Conservation (phyloP, 92 coral and sea anemone species). For the Heliopora coerulea region DNA sequence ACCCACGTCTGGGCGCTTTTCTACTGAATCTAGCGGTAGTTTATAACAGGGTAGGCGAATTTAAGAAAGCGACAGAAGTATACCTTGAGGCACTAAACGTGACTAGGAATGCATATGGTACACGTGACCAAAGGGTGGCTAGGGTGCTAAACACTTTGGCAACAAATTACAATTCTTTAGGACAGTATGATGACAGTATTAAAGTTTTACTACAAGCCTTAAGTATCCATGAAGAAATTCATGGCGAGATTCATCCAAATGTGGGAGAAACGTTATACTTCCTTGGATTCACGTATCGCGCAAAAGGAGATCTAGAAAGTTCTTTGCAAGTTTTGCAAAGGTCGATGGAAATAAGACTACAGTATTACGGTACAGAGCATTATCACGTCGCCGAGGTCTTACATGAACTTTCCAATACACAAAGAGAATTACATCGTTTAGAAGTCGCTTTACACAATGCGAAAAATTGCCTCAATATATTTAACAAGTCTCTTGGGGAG, state of each 20-base stretch:
- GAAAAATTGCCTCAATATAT: conserved; percentile 58
- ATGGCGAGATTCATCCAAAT: conserved; percentile 69
- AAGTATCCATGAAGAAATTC: conserved; percentile 61
- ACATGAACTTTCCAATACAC: conserved; percentile 71
- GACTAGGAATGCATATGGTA: conserved; percentile 48
- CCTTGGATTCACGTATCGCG: conserved; percentile 46
- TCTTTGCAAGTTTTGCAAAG: conserved; percentile 26
- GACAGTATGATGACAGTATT: conserved; percentile 56
- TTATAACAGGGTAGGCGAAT: conserved; percentile 57
- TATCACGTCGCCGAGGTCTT: conserved; percentile 80
- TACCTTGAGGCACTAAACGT: conserved; percentile 64
- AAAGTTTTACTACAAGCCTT: conserved; percentile 53
- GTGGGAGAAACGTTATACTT: conserved; percentile 73
- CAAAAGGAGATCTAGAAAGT: conserved; percentile 32
- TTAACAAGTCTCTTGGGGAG: conserved; percentile 57
- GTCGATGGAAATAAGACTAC: conserved; percentile 20
- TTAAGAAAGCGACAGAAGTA: conserved; percentile 35
- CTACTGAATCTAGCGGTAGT: conserved; percentile 73
- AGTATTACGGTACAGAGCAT: conserved; percentile 58
- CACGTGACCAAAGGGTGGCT: conserved; percentile 64
- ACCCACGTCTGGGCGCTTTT: conserved; percentile 61
- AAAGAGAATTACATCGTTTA: conserved; percentile 63
- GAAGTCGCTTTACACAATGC: conserved; percentile 53
- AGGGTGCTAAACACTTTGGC: conserved; percentile 66
- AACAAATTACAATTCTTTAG: conserved; percentile 55